Evolutionary conservation across 2,113 vertebrate genomes (phyloP).

Genomic region (Laticauda laticaudata): DNA sequence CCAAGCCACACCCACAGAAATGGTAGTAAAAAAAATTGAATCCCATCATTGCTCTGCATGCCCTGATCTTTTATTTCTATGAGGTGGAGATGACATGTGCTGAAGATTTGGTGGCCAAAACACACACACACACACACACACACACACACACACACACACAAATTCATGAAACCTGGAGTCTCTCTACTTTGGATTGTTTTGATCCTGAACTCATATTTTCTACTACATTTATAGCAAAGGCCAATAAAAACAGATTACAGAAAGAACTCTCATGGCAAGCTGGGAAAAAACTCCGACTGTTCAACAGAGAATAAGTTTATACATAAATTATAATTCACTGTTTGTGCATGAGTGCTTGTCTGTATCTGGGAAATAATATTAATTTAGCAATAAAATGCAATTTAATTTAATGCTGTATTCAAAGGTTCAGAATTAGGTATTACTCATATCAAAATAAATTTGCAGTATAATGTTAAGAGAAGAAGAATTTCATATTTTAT

Average conservation of each 20-base stretch:
- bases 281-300: neutral
- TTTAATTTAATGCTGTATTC: neutral
- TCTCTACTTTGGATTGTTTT: neutral
- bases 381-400: neutral
- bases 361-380: neutral
- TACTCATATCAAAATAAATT: neutral
- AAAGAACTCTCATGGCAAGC: neutral
- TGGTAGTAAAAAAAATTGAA: too few relatives aligned
- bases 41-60: neutral
- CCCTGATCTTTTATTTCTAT: neutral
- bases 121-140: neutral
- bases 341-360: neutral
- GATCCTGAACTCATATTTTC: neutral
- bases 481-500: neutral
- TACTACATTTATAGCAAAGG: neutral
- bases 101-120: neutral
- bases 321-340: neutral
- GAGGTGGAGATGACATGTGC: neutral
- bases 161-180: neutral
- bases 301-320: neutral
- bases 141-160: too few relatives aligned
- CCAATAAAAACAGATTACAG: neutral
- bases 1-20: too few relatives aligned
- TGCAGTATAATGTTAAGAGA: neutral
- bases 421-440: neutral